Conservation (phyloP, 2,797 vertebrate genomes). For the Malurus splendens region DNA sequence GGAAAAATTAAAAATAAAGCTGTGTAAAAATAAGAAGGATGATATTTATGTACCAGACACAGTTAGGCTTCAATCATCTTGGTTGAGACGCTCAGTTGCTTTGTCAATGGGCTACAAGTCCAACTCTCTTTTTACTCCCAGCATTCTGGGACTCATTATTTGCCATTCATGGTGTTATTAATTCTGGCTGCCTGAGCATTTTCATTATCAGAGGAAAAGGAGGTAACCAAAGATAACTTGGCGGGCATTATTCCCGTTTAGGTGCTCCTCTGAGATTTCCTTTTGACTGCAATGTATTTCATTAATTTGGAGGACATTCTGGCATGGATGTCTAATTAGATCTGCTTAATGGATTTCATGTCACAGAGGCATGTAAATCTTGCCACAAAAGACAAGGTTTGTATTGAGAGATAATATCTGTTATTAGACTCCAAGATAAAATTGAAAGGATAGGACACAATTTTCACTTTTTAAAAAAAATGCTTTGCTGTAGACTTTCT, state of each 20-base stretch:
- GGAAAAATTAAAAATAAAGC: background rate
- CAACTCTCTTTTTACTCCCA: background rate
- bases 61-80: background rate
- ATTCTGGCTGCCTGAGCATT: constrained; percentile 51
- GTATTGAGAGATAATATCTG: constrained; percentile 16
- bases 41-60: background rate
- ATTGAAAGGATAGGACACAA: background rate
- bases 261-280: constrained; percentile 40
- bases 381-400: constrained; percentile 31
- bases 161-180: background rate
- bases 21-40: background rate
- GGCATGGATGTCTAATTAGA: constrained; percentile 42
- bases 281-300: constrained; percentile 29
- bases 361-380: constrained; percentile 47
- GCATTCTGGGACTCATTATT: constrained; percentile 15
- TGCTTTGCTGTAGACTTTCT: background rate
- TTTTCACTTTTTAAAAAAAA: background rate
- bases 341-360: constrained; percentile 41
- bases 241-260: constrained; percentile 11
- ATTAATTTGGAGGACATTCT: constrained; percentile 8
- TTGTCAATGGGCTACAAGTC: background rate
- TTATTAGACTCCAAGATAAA: background rate
- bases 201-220: constrained; percentile 52
- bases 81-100: background rate
- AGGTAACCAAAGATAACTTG: constrained; percentile 35